A percentile compares a stretch with the other conserved stretches of the same genome.
These are phyloP conservation scores for Conomelus anceps DNA, from an alignment of 2,888 invertebrate species.

Conservation along the genomic window DNA sequence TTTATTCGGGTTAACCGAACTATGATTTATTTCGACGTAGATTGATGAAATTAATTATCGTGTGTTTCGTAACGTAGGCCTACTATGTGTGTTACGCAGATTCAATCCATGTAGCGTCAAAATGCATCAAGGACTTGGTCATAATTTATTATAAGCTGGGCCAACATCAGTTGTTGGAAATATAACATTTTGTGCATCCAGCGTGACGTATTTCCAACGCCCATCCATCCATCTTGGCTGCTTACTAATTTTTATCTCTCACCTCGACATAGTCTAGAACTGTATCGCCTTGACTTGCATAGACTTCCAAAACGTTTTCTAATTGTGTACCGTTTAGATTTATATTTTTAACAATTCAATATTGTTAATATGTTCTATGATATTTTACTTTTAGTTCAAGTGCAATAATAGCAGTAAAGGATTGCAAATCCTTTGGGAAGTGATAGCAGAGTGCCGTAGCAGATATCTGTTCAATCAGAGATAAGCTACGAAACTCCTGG, in stretches of 20 bases:
- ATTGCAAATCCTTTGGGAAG: no score
- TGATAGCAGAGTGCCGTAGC: no score
- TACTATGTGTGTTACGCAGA: background rate
- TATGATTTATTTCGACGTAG: background rate
- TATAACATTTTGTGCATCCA: background rate
- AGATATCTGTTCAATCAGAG: no score
- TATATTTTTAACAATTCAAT: background rate
- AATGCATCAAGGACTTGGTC: background rate
- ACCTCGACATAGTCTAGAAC: background rate
- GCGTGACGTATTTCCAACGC: background rate
- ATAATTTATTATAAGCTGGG: background rate
- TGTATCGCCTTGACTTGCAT: background rate
- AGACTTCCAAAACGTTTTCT: background rate
- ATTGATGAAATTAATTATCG: background rate
- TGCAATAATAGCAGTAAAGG: no score
- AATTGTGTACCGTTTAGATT: no score
- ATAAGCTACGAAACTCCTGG: no score
- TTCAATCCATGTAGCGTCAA: background rate
- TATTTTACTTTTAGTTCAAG: no score
- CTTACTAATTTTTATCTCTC: background rate
- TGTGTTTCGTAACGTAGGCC: background rate
- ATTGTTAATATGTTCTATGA: no score
- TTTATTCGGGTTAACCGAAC: background rate
- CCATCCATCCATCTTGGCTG: background rate
- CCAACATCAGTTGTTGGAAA: background rate